Evolutionary conservation across 2,113 vertebrate species (phyloP), one percentile per base, ranked within the genome.

Genomic region (Lutjanus erythropterus): DNA sequence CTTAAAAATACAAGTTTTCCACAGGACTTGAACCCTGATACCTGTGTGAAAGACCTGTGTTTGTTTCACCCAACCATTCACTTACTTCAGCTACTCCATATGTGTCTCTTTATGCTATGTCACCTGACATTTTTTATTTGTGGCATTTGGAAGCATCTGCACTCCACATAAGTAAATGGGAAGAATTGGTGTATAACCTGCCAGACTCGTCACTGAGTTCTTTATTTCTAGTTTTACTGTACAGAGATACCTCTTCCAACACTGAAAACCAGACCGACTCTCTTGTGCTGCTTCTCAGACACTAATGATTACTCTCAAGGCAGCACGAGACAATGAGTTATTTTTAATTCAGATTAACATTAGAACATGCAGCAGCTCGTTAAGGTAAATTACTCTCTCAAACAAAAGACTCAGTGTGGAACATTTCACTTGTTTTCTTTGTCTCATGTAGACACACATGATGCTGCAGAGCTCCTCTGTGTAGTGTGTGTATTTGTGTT

Each of bases 381-480:
- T 59, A 5, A 70, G 53, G 50, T 23, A 6, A 75, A 74, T 64
- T 37, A 50, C 15, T 19, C 10, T 47, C 14, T 55, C 9, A 31
- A 23, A 56, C 64, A 46, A 60, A 59, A 60, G 35, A 18, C 27
- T 53, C 16, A 9, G 6, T 39, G 53, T 21, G 10, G 42, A 29
- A 47, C 60, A 52, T 27, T 61, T 25, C 23, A 23, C 39, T 64
- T 37, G 47, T 68, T 80, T 44, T 10, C 2, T 65, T 66, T 56
- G 52, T 46, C 33, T 69, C 55, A 27, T 19, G 15, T 44, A 59
- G 18, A 71, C 47, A 49, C 25, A 5, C 25, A 1, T n/a, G 41
- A 37, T 44, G 21, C 50, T 62, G 41, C 77, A 68, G 39, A 68
- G 42, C 64, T 83, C 18, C 10, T 27, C 14, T 44, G 49, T 33